phyloP scores from a whole-genome alignment of 1,140 invertebrate genomes.

The Eupeodes corollae region DNA sequence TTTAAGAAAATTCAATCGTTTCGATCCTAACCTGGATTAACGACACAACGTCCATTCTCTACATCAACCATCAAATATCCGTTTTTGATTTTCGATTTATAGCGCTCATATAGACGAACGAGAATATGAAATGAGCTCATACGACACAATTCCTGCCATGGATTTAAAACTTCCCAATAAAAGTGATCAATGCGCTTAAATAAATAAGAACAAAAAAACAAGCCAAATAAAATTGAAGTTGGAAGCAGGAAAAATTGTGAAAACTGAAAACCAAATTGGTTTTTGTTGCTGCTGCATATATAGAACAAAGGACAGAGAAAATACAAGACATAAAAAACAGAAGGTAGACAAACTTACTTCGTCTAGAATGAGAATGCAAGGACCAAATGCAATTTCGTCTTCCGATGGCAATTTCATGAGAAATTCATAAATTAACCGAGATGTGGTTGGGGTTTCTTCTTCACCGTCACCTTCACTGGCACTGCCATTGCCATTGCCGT shows the following conservation, averaged over 20 bases:
- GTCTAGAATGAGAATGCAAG: conserved; percentile 28
- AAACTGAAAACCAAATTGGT: neutral
- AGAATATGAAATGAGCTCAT: conserved; percentile 26
- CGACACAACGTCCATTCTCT: conserved; percentile 12
- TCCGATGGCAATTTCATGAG: neutral
- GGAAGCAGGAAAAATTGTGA: neutral
- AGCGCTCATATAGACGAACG: conserved; percentile 17
- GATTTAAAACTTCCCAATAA: conserved; percentile 28
- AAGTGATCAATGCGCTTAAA: conserved; percentile 27
- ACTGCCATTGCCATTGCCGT: too few relatives aligned
- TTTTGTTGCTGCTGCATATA: too few relatives aligned
- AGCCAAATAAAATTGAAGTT: neutral
- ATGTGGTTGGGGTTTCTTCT: neutral
- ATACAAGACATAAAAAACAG: too few relatives aligned
- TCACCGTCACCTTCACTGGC: neutral
- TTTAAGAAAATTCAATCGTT: neutral
- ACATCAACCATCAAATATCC: conserved; percentile 22
- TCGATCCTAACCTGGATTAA: conserved; percentile 20
- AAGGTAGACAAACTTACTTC: conserved; percentile 12
- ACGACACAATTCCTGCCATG: conserved; percentile 23
- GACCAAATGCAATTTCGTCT: conserved; percentile 3
- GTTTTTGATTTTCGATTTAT: conserved; percentile 14
- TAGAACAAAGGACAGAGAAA: too few relatives aligned
- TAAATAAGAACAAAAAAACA: neutral
- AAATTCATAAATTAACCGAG: neutral